phyloP scores from a whole-genome alignment of 2,797 vertebrate genomes.

The Chrosomus eos region DNA sequence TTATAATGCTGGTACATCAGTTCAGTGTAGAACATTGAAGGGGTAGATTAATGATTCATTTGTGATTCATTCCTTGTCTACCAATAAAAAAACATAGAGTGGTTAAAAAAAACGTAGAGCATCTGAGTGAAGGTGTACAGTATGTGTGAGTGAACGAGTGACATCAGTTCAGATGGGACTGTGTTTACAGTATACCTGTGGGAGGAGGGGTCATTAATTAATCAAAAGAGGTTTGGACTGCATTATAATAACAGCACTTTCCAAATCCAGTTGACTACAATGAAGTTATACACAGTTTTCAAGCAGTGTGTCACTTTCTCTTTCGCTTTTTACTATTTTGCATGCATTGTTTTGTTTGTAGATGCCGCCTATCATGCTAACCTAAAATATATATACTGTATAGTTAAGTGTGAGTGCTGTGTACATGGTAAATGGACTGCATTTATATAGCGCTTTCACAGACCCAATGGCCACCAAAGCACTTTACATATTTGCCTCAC shows the following conservation, averaged over 20 bases:
- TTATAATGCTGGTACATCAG: background rate
- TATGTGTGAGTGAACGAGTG: background rate
- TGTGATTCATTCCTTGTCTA: background rate
- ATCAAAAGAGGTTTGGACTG: background rate
- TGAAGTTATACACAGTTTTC: background rate
- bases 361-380: background rate
- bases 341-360: background rate
- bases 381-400: background rate
- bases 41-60: background rate
- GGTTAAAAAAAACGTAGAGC: background rate
- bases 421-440: too few species aligned
- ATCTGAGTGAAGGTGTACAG: background rate
- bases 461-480: too few species aligned
- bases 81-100: background rate
- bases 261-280: background rate
- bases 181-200: constrained; percentile 73
- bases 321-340: background rate
- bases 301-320: background rate
- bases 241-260: background rate
- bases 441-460: too few species aligned
- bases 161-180: constrained; percentile 23
- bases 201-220: background rate
- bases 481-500: too few species aligned
- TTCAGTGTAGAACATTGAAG: background rate
- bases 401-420: background rate